A percentile compares a stretch with the other conserved stretches of the same genome.
Conservation (phyloP, 2,113 vertebrate genomes). For the Caretta caretta region DNA sequence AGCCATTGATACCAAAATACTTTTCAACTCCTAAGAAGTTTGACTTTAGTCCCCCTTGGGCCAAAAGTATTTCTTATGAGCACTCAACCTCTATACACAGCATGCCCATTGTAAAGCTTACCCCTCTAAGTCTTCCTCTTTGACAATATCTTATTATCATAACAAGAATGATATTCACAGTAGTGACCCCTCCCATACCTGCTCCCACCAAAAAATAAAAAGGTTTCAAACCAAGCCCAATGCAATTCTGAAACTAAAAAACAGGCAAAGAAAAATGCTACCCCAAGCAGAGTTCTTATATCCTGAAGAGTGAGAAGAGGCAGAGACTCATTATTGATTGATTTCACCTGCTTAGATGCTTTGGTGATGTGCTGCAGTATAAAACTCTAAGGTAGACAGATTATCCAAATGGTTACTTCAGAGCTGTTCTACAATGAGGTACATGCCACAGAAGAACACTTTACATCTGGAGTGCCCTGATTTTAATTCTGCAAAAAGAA, state of each 20-base stretch:
- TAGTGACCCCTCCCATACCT: neutral
- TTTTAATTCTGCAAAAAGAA: neutral
- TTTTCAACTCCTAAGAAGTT: neutral
- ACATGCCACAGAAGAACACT: neutral
- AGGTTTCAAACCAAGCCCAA: neutral
- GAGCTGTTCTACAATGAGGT: neutral
- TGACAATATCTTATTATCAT: neutral
- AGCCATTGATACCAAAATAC: neutral
- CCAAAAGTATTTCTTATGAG: neutral
- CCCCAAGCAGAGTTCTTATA: neutral
- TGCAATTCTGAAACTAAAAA: neutral
- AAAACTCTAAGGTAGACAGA: neutral
- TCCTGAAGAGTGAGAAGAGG: neutral
- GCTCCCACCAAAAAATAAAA: neutral
- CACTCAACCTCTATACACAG: fast-evolving
- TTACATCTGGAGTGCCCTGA: neutral
- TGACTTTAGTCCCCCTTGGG: neutral
- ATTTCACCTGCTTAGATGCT: neutral
- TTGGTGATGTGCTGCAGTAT: neutral
- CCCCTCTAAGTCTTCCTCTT: neutral
- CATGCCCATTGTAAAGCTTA: neutral
- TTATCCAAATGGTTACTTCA: neutral
- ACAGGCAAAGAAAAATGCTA: neutral
- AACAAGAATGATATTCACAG: neutral
- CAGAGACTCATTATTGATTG: fast-evolving